These are phyloP conservation scores for Griposia aprilina DNA, from an alignment of 2,888 invertebrate genomes.

Conservation along the genomic window DNA sequence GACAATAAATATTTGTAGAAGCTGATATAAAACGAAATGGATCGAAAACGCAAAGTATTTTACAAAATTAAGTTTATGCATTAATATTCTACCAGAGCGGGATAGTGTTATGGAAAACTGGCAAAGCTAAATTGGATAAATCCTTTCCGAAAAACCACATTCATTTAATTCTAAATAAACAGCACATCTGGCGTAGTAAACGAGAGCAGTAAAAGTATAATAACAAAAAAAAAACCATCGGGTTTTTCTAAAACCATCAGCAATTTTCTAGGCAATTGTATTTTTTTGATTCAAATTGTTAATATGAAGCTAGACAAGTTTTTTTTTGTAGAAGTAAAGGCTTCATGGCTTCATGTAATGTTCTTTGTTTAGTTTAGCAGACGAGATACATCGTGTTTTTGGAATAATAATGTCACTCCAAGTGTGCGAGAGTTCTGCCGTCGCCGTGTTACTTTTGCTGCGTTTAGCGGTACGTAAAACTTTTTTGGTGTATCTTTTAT, in stretches of 20 bases:
- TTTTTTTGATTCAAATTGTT: slow-evolving; percentile 30
- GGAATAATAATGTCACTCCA: slow-evolving; percentile 88
- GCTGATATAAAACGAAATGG: not conserved
- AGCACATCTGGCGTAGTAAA: slow-evolving; percentile 18
- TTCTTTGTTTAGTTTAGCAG: slow-evolving; percentile 79
- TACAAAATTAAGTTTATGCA: slow-evolving; percentile 14
- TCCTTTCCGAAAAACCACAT: slow-evolving; percentile 12
- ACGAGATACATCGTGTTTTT: slow-evolving; percentile 85
- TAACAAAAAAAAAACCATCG: slow-evolving; percentile 14
- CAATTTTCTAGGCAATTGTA: slow-evolving; percentile 13
- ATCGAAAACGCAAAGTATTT: slow-evolving; percentile 4
- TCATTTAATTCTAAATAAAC: slow-evolving; percentile 41
- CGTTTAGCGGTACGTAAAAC: slow-evolving; percentile 83
- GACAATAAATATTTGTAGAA: slow-evolving; percentile 11
- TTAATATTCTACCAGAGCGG: slow-evolving; percentile 7
- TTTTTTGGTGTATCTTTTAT: slow-evolving; percentile 43
- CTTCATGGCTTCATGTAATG: slow-evolving; percentile 20
- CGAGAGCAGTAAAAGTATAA: slow-evolving; percentile 20
- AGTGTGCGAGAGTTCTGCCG: slow-evolving; percentile 86
- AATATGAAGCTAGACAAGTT: slow-evolving; percentile 20
- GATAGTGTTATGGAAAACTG: slow-evolving; percentile 25
- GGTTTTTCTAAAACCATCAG: slow-evolving; percentile 24
- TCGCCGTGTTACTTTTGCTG: slow-evolving; percentile 85
- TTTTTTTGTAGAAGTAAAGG: slow-evolving; percentile 12
- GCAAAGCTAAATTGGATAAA: slow-evolving; percentile 26